A percentile compares a stretch with the other conserved stretches of the same genome.
phyloP scores from a whole-genome alignment of 2,113 vertebrate species.

The Nestor notabilis region DNA sequence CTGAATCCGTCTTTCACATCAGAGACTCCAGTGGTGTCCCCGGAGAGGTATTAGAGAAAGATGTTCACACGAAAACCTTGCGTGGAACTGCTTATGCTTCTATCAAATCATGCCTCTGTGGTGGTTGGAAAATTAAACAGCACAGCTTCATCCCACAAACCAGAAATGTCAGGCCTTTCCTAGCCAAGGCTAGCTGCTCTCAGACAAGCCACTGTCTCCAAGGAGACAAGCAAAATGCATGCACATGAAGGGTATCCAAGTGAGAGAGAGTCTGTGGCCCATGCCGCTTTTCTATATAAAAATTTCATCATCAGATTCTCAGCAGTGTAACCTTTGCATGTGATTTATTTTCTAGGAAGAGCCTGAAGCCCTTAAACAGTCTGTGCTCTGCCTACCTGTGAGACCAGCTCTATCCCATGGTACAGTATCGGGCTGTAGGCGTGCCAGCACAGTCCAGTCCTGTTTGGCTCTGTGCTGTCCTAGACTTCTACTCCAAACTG shows the following conservation, averaged over 20 bases:
- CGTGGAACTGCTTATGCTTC: not conserved
- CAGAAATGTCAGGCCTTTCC: slow-evolving; percentile 44
- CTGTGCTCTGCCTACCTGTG: not conserved
- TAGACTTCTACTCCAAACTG: not conserved
- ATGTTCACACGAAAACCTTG: not conserved
- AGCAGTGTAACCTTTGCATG: not conserved
- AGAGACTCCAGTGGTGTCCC: not conserved
- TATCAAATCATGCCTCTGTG: not conserved
- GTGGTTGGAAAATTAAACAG: slow-evolving; percentile 5
- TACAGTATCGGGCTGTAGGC: fast-evolving
- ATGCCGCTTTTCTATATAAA: not conserved
- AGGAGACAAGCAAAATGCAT: slow-evolving; percentile 47
- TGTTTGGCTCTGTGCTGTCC: not conserved
- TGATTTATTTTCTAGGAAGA: not conserved
- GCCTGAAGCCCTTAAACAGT: not conserved
- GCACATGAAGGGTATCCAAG: slow-evolving; percentile 49
- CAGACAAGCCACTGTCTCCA: slow-evolving; percentile 59
- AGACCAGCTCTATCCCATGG: not conserved
- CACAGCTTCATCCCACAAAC: slow-evolving; percentile 26
- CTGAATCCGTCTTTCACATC: not conserved
- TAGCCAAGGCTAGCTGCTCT: slow-evolving; percentile 60
- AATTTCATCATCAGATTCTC: not conserved
- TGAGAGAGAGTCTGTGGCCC: slow-evolving; percentile 15
- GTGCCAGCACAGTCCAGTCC: not conserved
- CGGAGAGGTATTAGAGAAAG: not conserved